Evolutionary conservation across 2,113 vertebrate species (phyloP).

Genomic region (Numida meleagris): DNA sequence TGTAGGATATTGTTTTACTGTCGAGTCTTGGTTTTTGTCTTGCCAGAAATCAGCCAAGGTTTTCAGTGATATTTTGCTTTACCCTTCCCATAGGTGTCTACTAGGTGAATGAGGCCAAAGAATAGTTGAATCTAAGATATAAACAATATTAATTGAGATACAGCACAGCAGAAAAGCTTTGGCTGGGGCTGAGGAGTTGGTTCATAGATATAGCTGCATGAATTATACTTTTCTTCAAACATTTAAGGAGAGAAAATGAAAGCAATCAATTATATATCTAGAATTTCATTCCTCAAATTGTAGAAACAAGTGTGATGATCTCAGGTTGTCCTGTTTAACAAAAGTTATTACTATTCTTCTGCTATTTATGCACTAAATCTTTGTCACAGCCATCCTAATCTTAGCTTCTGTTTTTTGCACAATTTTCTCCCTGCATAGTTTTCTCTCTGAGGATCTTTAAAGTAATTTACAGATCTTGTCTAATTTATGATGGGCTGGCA

Average conservation of each 20-base stretch:
- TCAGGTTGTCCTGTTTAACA: neutral
- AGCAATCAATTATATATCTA: neutral
- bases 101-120: neutral
- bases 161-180: neutral
- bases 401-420: neutral
- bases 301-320: neutral
- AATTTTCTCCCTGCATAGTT: neutral
- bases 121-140: neutral
- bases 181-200: rapidly evolving
- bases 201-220: neutral
- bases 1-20: neutral
- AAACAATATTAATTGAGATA: neutral
- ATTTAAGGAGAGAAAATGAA: neutral
- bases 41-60: neutral
- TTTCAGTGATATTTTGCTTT: neutral
- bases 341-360: neutral
- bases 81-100: neutral
- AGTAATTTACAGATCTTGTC: neutral
- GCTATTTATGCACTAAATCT: neutral
- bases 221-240: neutral
- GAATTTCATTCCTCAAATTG: neutral
- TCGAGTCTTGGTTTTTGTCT: neutral
- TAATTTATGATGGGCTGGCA: neutral
- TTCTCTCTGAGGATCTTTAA: neutral
- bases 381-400: neutral